Percentiles rank a stretch among this genome's conserved stretches.
These are phyloP conservation scores for Cichlasoma orientale DNA, from an alignment of 2,797 vertebrate genomes.

Conservation along the genomic window DNA sequence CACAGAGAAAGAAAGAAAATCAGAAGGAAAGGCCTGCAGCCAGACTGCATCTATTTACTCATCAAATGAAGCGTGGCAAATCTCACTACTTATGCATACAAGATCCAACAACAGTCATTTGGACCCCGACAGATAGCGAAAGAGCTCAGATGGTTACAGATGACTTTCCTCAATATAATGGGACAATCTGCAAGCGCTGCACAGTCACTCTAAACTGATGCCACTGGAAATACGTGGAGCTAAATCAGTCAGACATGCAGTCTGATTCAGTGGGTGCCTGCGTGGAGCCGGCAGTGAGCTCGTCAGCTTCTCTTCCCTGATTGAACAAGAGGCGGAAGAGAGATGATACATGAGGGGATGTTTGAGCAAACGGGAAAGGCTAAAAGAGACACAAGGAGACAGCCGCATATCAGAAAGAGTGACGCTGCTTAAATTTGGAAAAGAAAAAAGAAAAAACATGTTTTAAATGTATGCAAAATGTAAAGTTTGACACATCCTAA, in stretches of 20 bases:
- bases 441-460: not conserved
- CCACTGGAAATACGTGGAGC: not conserved
- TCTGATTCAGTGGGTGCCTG: conserved; percentile 6
- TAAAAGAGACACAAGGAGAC: not conserved
- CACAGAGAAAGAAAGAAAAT: not conserved
- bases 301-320: conserved; percentile 13
- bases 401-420: not conserved
- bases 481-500: not conserved
- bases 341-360: not conserved
- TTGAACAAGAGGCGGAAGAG: not conserved
- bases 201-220: conserved; percentile 26
- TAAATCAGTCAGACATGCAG: conserved; percentile 4
- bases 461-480: not conserved
- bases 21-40: conserved; percentile 1
- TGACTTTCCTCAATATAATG: conserved; percentile 11
- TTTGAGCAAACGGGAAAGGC: not conserved
- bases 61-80: conserved; percentile 37
- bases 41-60: conserved; percentile 27
- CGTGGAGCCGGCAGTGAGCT: not conserved
- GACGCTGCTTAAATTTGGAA: not conserved
- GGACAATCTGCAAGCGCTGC: conserved; percentile 31
- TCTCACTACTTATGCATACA: conserved; percentile 16
- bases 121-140: conserved; percentile 15
- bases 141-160: conserved; percentile 22
- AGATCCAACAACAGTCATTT: conserved; percentile 5